These are phyloP conservation scores for Dryomyza anilis DNA, from an alignment of 2,888 invertebrate species.

Conservation along the genomic window DNA sequence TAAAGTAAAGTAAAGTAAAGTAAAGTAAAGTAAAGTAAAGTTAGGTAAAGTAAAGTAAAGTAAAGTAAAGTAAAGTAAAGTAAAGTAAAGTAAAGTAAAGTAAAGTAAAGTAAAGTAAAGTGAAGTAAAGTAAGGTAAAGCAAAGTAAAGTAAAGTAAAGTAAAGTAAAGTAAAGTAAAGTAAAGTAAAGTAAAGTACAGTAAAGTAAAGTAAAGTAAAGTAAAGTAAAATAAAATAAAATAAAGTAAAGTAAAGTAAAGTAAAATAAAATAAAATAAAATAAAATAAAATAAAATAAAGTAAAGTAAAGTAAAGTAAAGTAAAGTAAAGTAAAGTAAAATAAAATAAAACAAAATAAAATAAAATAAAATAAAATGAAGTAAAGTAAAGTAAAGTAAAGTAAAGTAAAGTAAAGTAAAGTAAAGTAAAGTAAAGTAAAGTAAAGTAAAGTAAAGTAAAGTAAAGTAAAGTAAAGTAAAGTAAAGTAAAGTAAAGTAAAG, in stretches of 20 bases:
- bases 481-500: no score
- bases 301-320: not conserved
- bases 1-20: no score
- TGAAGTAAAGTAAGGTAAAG: no score
- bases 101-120: no score
- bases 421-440: not conserved
- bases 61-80: no score
- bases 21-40: no score
- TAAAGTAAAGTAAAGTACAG: no score
- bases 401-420: slow-evolving; percentile 1
- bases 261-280: not conserved
- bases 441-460: not conserved
- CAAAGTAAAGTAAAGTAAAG: no score
- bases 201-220: no score
- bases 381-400: not conserved
- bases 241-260: not conserved
- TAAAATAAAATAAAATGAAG: not conserved
- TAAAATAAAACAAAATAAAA: not conserved
- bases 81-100: no score
- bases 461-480: not conserved
- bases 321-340: not conserved
- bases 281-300: not conserved
- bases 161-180: no score
- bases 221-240: not conserved
- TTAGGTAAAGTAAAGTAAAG: no score